These are phyloP conservation scores for Aythya baeri DNA, from an alignment of 2,113 vertebrate genomes.

Conservation along the genomic window DNA sequence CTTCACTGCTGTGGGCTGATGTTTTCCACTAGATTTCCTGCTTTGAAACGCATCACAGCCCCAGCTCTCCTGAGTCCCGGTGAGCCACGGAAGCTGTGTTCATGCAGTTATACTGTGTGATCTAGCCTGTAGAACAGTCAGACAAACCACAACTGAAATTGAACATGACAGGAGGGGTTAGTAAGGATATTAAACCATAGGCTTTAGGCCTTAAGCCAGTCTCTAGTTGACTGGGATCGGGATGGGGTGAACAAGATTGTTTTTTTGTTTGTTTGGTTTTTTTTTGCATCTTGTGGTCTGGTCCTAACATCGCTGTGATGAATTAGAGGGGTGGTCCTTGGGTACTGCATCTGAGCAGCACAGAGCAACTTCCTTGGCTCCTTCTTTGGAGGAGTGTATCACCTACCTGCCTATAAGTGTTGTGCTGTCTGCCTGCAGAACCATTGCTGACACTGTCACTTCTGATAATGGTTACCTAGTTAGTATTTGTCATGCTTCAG, in stretches of 20 bases:
- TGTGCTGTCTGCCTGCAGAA: neutral
- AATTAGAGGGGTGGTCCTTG: neutral
- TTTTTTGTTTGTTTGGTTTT: neutral
- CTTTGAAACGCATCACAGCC: neutral
- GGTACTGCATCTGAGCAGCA: neutral
- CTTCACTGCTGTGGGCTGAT: neutral
- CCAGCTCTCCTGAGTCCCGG: neutral
- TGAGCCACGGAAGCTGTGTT: neutral
- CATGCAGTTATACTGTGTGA: neutral
- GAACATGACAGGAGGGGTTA: too few relatives aligned
- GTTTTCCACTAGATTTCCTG: neutral
- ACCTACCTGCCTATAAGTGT: neutral
- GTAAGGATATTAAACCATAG: neutral
- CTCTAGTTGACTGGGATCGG: neutral
- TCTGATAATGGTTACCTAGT: neutral
- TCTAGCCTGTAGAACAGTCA: neutral
- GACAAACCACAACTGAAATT: neutral
- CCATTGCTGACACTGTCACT: neutral
- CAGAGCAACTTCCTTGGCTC: neutral
- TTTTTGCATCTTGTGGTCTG: neutral
- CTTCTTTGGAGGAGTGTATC: neutral
- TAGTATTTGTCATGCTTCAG: neutral
- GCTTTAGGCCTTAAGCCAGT: neutral
- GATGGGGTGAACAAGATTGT: neutral
- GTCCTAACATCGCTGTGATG: neutral